Percentiles rank a stretch among this genome's conserved stretches.
These are phyloP conservation scores for Porites lobata DNA, from an alignment of 92 coral and sea anemone genomes.

Conservation along the genomic window DNA sequence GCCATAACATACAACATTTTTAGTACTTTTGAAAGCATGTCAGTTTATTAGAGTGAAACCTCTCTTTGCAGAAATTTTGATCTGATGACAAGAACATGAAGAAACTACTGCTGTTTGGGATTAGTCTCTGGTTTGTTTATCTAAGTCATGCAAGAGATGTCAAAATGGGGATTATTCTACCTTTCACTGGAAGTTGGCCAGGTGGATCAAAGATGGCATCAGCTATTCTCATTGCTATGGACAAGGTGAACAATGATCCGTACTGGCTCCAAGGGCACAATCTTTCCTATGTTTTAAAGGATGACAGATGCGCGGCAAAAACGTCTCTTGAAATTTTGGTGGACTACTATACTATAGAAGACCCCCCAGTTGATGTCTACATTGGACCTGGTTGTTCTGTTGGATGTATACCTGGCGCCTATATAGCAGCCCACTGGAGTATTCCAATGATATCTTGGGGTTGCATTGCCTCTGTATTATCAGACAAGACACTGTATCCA, in stretches of 20 bases:
- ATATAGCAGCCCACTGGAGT: conserved; percentile 78
- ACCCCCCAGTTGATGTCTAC: conserved; percentile 72
- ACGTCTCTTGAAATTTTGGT: conserved; percentile 55
- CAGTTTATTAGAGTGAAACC: not conserved
- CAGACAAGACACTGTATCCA: conserved; percentile 75
- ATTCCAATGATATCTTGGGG: conserved; percentile 88
- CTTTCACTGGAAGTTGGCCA: conserved; percentile 76
- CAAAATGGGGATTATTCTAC: conserved; percentile 74
- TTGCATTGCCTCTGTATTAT: conserved; percentile 64
- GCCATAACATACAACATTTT: no score
- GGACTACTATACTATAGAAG: conserved; percentile 56
- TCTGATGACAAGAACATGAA: conserved; percentile 24
- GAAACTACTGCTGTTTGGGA: conserved; percentile 7
- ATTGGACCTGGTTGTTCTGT: conserved; percentile 90
- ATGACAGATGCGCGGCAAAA: conserved; percentile 63
- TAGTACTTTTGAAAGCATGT: no score
- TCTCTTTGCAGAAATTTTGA: conserved; percentile 20
- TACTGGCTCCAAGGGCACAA: conserved; percentile 64
- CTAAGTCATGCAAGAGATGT: conserved; percentile 34
- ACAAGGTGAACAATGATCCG: conserved; percentile 61
- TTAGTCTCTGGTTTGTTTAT: conserved; percentile 14
- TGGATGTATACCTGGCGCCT: conserved; percentile 75
- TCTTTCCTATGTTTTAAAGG: conserved; percentile 59
- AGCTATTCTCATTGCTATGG: conserved; percentile 78
- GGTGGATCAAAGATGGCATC: conserved; percentile 87